These are phyloP conservation scores for Brachionus angularis DNA, from an alignment of 1,140 invertebrate species.

Conservation along the genomic window DNA sequence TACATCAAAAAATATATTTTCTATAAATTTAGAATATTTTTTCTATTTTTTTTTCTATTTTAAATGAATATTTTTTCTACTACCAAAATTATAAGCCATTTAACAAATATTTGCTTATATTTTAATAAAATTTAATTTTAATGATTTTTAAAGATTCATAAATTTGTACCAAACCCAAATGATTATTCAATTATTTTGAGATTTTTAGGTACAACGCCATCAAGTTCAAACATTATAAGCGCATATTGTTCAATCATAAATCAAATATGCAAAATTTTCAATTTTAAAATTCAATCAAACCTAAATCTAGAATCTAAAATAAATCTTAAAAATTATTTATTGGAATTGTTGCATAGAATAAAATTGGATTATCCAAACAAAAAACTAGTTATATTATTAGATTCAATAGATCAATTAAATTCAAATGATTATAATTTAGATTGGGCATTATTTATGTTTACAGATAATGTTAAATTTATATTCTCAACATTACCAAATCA, in stretches of 20 bases:
- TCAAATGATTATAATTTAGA: slow-evolving; percentile 48
- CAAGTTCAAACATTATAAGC: not conserved
- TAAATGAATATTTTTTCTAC: no score
- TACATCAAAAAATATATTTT: no score
- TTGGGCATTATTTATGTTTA: slow-evolving; percentile 52
- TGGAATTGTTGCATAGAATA: not conserved
- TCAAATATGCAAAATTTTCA: not conserved
- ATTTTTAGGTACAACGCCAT: slow-evolving; percentile 25
- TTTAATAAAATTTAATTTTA: not conserved
- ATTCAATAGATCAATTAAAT: slow-evolving; percentile 50
- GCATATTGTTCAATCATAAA: not conserved
- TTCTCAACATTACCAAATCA: slow-evolving; percentile 49
- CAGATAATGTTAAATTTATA: slow-evolving; percentile 52
- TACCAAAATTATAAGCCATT: no score
- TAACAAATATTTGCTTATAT: not conserved
- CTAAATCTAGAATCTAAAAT: not conserved
- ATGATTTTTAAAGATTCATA: not conserved
- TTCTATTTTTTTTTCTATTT: no score
- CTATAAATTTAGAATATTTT: no score
- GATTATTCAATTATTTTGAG: slow-evolving; percentile 21
- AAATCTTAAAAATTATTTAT: not conserved
- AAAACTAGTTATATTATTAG: slow-evolving; percentile 51
- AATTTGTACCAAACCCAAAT: slow-evolving; percentile 12
- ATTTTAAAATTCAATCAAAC: not conserved
- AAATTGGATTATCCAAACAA: slow-evolving; percentile 44